Percentiles rank a stretch among this genome's conserved stretches.
phyloP scores from a whole-genome alignment of 92 coral and sea anemone genomes.

The Porites divaricata region DNA sequence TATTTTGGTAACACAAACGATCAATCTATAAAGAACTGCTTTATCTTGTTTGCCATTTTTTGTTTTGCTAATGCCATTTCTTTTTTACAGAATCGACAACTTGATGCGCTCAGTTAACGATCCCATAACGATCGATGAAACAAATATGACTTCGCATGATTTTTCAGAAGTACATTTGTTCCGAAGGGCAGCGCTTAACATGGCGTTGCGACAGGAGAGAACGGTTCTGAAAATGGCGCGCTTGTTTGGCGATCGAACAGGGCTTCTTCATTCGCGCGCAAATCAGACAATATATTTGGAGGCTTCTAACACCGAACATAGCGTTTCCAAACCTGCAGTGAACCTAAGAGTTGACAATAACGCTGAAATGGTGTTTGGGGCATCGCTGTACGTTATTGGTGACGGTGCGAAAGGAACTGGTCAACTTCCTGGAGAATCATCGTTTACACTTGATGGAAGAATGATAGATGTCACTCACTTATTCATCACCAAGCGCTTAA shows the following conservation, averaged over 20 bases:
- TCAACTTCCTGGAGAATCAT: slow-evolving; percentile 78
- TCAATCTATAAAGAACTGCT: too few species aligned
- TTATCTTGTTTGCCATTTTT: too few species aligned
- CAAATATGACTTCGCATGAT: slow-evolving; percentile 47
- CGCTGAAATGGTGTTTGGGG: slow-evolving; percentile 85
- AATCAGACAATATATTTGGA: slow-evolving; percentile 85
- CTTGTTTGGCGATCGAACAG: slow-evolving; percentile 93
- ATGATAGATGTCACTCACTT: slow-evolving; percentile 79
- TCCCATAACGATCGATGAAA: slow-evolving; percentile 81
- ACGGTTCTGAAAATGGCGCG: slow-evolving; percentile 64
- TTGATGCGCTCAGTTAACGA: slow-evolving; percentile 76
- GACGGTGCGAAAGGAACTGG: slow-evolving; percentile 81
- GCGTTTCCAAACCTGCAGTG: slow-evolving; percentile 94
- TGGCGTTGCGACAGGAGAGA: slow-evolving; percentile 58
- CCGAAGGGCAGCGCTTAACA: slow-evolving; percentile 77
- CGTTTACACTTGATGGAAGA: slow-evolving; percentile 82
- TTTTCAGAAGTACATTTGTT: slow-evolving; percentile 85
- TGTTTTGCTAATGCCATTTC: neutral
- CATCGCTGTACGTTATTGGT: slow-evolving; percentile 88
- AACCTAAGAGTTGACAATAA: slow-evolving; percentile 78
- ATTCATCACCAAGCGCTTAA: slow-evolving; percentile 81
- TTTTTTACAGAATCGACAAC: slow-evolving; percentile 62
- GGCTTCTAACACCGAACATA: slow-evolving; percentile 84
- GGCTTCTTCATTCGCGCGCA: slow-evolving; percentile 77
- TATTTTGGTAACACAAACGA: too few species aligned